Evolutionary conservation across 2,888 invertebrate genomes (phyloP), one percentile per base, ranked within the genome.

Genomic region (Balanococcus diminutus): DNA sequence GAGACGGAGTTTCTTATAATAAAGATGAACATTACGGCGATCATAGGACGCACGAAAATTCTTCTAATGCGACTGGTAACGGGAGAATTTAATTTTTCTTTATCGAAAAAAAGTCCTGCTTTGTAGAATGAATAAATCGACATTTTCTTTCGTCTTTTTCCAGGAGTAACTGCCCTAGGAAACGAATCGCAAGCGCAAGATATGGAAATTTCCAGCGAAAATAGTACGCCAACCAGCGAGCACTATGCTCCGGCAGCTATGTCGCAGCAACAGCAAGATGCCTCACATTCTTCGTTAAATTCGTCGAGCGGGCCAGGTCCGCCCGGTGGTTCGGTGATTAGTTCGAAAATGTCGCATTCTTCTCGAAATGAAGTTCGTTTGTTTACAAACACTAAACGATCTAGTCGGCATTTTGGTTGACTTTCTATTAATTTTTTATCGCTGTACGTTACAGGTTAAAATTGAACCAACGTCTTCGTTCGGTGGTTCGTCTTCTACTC

Each of bases 171-270:
- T 28, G 25, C 51, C 22, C 25, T 84, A 87, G 88, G 88, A 61
- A 87, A 88, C 86, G 92, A 92, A 88, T 90, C 91, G 79, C 91
- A 91, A 89, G 90, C 92, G 88, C 95, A 96, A 90, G 97, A 97
- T 89, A 97, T 97, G 97, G 97, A 98, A 89, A 97, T 97, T 89
- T 97, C 97, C 87, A 96, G 96, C 19, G 96, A 95, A 88, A 94
- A 96, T 89, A 96, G 96, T 89, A 96, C 96, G 87, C 96, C 96
- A 56, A 94, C 96, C 86, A 96, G 96, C 32, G 96, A 96, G 91
- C 93, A 94, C 88, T 86, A 83, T 42, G 31, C 86, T 46, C 72
- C 87, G 31, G 67, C 61, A 19, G 51, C 56, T 94, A 94, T 90
- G 89, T 90, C 89, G 91, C 89, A 90, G 90, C 90, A 89, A 86